Evolutionary conservation across 2,113 vertebrate genomes (phyloP).

Genomic region (Chrysochloris asiatica): DNA sequence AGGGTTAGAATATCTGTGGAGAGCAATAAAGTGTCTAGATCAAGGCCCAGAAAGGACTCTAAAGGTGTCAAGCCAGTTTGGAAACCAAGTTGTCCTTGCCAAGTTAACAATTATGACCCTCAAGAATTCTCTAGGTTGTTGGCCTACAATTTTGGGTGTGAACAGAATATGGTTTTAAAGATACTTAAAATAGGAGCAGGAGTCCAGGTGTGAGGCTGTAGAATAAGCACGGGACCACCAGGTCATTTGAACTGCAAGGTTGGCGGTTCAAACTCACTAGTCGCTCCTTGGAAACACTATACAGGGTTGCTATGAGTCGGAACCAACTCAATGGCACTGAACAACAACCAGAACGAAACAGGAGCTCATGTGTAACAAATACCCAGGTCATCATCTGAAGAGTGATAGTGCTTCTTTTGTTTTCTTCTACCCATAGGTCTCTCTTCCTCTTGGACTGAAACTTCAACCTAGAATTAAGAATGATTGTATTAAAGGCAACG

Average conservation of each 20-base stretch:
- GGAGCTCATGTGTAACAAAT: neutral
- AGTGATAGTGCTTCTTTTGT: slow-evolving; percentile 53
- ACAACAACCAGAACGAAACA: no score
- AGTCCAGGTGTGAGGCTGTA: no score
- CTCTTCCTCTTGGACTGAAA: slow-evolving; percentile 63
- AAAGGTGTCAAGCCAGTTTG: neutral
- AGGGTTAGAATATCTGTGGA: neutral
- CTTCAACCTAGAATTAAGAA: slow-evolving; percentile 74
- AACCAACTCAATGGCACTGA: no score
- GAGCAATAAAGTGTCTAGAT: neutral
- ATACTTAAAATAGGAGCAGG: neutral
- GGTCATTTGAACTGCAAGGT: no score
- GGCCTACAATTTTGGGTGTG: neutral
- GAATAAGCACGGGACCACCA: no score
- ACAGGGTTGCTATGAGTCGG: no score
- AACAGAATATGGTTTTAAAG: neutral
- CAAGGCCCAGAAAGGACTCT: neutral
- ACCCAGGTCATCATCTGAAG: slow-evolving; percentile 77
- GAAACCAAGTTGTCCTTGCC: neutral
- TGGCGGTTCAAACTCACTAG: no score
- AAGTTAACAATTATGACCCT: neutral
- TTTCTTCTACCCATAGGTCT: slow-evolving; percentile 49
- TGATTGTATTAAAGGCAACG: neutral
- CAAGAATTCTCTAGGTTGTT: neutral
- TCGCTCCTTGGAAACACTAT: no score